Evolutionary conservation across 2,113 vertebrate genomes (phyloP).

Genomic region (Cebidichthys violaceus): DNA sequence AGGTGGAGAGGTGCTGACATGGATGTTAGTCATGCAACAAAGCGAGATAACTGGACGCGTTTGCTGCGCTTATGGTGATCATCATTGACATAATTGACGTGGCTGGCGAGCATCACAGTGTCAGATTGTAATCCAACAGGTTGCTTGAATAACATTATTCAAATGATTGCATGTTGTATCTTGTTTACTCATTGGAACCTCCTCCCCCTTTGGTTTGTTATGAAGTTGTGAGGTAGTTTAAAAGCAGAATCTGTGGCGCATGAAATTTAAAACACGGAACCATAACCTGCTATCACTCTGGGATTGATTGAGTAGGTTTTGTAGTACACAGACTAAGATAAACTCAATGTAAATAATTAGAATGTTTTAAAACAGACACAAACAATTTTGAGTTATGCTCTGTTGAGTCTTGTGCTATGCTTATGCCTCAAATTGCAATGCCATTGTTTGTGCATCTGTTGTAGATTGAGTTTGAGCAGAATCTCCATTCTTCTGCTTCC

Average conservation of each 20-base stretch:
- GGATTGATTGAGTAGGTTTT: constrained; percentile 11
- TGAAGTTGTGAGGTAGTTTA: constrained; percentile 22
- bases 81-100: constrained; percentile 64
- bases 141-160: constrained; percentile 46
- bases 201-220: constrained; percentile 16
- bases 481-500: background rate
- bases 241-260: constrained; percentile 16
- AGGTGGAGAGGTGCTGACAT: constrained; percentile 69
- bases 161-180: constrained; percentile 36
- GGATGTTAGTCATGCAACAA: constrained; percentile 73
- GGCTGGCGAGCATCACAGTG: constrained; percentile 32
- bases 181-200: constrained; percentile 51
- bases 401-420: background rate
- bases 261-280: constrained; percentile 10
- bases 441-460: constrained; percentile 3
- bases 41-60: constrained; percentile 50
- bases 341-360: background rate
- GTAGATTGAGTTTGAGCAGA: background rate
- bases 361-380: background rate
- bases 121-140: constrained; percentile 61
- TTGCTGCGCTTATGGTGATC: constrained; percentile 54
- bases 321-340: background rate
- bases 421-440: background rate
- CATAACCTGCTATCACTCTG: background rate
- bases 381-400: background rate